These are phyloP conservation scores for Pseudorasbora parva DNA, from an alignment of 2,113 vertebrate genomes.

Conservation along the genomic window DNA sequence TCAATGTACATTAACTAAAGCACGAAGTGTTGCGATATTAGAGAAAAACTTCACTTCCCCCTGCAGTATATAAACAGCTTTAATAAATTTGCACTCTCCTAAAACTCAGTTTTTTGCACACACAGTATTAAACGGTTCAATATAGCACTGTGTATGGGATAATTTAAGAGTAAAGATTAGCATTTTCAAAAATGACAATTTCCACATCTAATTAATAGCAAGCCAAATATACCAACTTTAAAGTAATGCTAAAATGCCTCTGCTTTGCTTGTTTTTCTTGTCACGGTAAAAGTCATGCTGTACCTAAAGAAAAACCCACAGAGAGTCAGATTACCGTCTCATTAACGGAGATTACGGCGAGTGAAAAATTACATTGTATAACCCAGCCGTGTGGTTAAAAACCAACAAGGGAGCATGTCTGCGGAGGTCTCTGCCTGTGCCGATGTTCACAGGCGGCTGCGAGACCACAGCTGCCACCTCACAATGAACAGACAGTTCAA, in stretches of 20 bases:
- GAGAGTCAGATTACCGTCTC: constrained; percentile 22
- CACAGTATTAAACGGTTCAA: not conserved
- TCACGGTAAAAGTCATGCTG: not conserved
- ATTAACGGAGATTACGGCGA: constrained; percentile 38
- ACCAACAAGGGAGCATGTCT: constrained; percentile 31
- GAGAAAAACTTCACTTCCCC: constrained; percentile 9
- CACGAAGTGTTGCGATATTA: constrained; percentile 47
- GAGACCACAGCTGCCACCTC: constrained; percentile 50
- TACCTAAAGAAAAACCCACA: not conserved
- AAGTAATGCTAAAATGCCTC: not conserved
- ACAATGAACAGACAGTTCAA: constrained; percentile 54
- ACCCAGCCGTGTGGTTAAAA: constrained; percentile 12
- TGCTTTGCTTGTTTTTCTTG: constrained; percentile 8
- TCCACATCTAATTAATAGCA: not conserved
- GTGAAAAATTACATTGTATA: constrained; percentile 18
- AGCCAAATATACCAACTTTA: not conserved
- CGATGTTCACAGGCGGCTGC: constrained; percentile 34
- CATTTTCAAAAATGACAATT: not conserved
- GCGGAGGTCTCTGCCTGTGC: constrained; percentile 23
- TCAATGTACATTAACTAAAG: constrained; percentile 52
- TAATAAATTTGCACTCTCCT: not conserved
- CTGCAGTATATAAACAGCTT: constrained; percentile 2
- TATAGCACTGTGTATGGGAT: not conserved
- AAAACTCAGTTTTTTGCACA: not conserved
- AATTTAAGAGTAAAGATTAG: not conserved